Conservation (phyloP, 2,888 invertebrate species). For the Heliconius charithonia region DNA sequence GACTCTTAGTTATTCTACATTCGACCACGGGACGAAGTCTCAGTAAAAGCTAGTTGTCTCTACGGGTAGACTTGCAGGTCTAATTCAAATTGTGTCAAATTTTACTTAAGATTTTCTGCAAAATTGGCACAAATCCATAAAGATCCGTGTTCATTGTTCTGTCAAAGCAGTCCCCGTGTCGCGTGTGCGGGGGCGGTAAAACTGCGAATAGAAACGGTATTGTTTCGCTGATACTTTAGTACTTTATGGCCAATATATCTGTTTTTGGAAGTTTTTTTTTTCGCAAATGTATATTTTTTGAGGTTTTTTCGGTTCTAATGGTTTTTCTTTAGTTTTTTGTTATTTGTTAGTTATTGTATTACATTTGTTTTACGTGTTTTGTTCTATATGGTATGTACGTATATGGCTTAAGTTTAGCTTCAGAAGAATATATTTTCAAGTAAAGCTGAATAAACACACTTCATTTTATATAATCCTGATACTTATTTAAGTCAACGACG, state of each 20-base stretch:
- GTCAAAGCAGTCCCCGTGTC: slow-evolving; percentile 20
- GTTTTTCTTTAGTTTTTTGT: slow-evolving; percentile 1
- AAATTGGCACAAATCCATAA: slow-evolving; percentile 26
- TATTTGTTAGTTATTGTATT: background rate
- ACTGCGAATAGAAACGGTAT: slow-evolving; percentile 29
- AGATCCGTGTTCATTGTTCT: slow-evolving; percentile 29
- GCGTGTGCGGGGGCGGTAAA: slow-evolving; percentile 27
- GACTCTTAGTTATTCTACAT: too few species aligned
- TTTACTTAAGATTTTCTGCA: background rate
- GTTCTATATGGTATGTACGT: background rate
- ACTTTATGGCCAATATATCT: slow-evolving; percentile 29
- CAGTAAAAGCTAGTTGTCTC: background rate
- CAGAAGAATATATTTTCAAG: background rate
- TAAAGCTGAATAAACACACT: too few species aligned
- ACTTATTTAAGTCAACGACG: background rate
- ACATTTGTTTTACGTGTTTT: slow-evolving; percentile 2
- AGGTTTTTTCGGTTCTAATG: background rate
- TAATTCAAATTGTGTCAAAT: background rate
- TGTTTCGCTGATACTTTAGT: slow-evolving; percentile 27
- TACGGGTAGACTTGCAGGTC: background rate
- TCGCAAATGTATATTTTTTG: slow-evolving; percentile 6
- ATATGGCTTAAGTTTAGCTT: background rate
- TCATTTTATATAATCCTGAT: background rate
- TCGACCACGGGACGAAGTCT: too few species aligned
- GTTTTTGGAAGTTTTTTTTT: slow-evolving; percentile 16